These are phyloP conservation scores for Hydropsyche tenuis DNA, from an alignment of 1,140 invertebrate genomes.

Conservation along the genomic window DNA sequence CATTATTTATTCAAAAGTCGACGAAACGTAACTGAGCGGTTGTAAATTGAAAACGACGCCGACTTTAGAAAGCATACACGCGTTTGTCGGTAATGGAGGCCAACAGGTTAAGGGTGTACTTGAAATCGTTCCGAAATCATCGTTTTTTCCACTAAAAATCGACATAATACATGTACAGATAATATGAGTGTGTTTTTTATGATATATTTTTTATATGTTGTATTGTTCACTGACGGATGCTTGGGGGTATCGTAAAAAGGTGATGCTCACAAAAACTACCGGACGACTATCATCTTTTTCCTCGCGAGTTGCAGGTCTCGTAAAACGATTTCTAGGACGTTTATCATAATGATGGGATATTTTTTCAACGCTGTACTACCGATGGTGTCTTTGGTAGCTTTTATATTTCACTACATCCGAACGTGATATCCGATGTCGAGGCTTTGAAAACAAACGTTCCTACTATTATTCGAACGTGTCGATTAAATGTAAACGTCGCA, in stretches of 20 bases:
- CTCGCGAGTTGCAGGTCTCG: constrained; percentile 24
- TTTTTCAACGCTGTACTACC: constrained; percentile 5
- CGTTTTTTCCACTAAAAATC: neutral
- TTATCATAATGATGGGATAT: constrained; percentile 50
- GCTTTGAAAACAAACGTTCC: too few relatives aligned
- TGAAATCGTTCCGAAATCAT: neutral
- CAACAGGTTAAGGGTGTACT: neutral
- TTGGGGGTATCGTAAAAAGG: constrained; percentile 28
- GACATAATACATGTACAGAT: neutral
- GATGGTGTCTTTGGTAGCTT: too few relatives aligned
- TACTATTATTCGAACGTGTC: too few relatives aligned
- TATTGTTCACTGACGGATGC: neutral
- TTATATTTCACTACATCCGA: too few relatives aligned
- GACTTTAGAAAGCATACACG: neutral
- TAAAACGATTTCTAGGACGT: constrained; percentile 47
- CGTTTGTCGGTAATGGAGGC: neutral
- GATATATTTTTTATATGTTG: neutral
- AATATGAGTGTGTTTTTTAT: neutral
- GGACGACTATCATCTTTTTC: constrained; percentile 11
- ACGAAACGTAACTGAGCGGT: neutral
- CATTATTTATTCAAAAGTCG: constrained; percentile 9
- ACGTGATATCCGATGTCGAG: too few relatives aligned
- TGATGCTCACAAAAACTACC: constrained; percentile 35
- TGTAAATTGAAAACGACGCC: neutral
- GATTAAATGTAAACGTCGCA: too few relatives aligned